Evolutionary conservation across 1,140 invertebrate genomes (phyloP).

Genomic region (Phortica variegata): DNA sequence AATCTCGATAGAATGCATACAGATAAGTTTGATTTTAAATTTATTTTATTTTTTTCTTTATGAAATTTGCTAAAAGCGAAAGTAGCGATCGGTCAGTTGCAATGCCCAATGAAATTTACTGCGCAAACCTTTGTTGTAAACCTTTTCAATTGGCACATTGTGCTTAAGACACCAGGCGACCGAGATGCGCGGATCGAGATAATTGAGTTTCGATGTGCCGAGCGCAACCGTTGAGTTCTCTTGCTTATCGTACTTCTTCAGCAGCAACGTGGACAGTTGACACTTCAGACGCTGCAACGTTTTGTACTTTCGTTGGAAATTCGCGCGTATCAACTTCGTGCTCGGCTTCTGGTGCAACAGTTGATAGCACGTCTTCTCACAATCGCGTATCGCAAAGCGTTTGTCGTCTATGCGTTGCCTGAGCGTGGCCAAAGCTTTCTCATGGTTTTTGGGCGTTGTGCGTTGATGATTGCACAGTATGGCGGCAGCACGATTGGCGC

Average conservation of each 20-base stretch:
- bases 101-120: constrained; percentile 2
- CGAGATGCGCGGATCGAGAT: constrained; percentile 9
- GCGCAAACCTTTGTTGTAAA: background rate
- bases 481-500: background rate
- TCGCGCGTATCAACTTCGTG: too few relatives aligned
- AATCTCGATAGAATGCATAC: too few relatives aligned
- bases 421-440: background rate
- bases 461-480: background rate
- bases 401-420: background rate
- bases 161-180: constrained; percentile 7
- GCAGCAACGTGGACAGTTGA: background rate
- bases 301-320: background rate
- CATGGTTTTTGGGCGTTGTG: too few relatives aligned
- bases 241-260: background rate
- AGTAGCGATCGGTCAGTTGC: background rate
- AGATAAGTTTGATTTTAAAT: too few relatives aligned
- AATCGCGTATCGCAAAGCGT: too few relatives aligned
- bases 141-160: background rate
- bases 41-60: too few relatives aligned
- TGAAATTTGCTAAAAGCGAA: constrained; percentile 4
- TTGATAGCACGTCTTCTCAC: background rate
- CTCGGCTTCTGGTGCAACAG: background rate
- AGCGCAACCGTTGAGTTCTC: background rate
- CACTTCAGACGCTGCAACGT: background rate
- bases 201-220: background rate